These are phyloP conservation scores for Thalassarche chlororhynchos DNA, from an alignment of 2,113 vertebrate genomes.

Conservation along the genomic window DNA sequence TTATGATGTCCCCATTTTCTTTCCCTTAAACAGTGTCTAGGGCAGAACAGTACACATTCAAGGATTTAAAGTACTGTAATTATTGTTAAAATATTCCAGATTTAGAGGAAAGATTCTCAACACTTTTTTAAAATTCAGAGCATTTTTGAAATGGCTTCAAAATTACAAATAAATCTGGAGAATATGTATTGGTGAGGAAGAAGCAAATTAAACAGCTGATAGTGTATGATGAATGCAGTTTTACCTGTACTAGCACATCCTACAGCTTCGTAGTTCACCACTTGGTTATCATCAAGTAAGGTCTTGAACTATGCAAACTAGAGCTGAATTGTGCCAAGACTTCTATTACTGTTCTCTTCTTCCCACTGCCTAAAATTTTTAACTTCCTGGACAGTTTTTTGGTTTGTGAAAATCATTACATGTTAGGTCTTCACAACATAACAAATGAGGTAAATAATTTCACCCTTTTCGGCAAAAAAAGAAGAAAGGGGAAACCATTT, in stretches of 20 bases:
- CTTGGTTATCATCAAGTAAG: not conserved
- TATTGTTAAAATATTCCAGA: not conserved
- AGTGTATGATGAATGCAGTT: not conserved
- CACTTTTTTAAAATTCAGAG: not conserved
- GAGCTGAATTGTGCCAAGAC: not conserved
- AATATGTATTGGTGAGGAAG: not conserved
- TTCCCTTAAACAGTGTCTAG: not conserved
- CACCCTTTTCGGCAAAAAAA: not conserved
- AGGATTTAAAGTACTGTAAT: not conserved
- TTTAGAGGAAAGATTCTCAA: not conserved
- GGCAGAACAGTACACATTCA: not conserved
- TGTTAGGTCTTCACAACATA: not conserved
- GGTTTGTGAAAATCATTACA: not conserved
- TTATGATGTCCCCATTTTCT: not conserved
- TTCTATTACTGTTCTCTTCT: not conserved
- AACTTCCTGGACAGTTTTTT: not conserved
- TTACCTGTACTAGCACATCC: not conserved
- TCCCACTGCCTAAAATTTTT: not conserved
- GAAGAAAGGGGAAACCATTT: not conserved
- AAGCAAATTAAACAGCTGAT: not conserved
- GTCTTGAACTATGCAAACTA: not conserved
- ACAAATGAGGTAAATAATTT: not conserved
- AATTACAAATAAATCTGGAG: not conserved
- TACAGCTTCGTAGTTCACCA: not conserved
- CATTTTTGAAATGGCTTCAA: not conserved